Conservation (phyloP, 2,888 invertebrate species). For the Spodoptera littoralis region DNA sequence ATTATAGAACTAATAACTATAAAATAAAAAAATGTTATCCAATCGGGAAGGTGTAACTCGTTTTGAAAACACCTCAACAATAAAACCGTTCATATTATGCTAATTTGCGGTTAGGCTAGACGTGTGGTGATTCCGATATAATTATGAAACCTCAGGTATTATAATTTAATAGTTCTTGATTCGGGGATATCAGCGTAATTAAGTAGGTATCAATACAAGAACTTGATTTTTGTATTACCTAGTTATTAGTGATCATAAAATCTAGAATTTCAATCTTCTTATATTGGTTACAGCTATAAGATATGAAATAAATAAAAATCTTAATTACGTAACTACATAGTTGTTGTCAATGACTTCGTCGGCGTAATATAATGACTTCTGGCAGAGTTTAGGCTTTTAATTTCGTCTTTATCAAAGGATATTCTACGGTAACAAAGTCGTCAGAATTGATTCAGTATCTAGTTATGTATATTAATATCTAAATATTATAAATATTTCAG, state of each 20-base stretch:
- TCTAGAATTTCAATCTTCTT: background rate
- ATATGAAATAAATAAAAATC: too few species aligned
- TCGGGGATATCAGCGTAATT: slow-evolving; percentile 1
- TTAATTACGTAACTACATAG: too few species aligned
- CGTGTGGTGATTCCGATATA: slow-evolving; percentile 1
- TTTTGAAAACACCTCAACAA: background rate
- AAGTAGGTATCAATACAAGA: slow-evolving; percentile 2
- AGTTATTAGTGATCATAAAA: background rate
- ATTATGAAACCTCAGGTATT: slow-evolving; percentile 5
- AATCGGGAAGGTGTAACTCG: background rate
- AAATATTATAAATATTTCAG: too few species aligned
- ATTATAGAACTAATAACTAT: too few species aligned
- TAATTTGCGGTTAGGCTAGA: slow-evolving; percentile 20
- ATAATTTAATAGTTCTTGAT: slow-evolving; percentile 12
- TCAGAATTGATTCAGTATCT: too few species aligned
- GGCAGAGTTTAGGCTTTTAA: too few species aligned
- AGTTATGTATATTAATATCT: too few species aligned
- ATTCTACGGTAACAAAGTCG: too few species aligned
- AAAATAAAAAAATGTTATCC: slow-evolving; percentile 1
- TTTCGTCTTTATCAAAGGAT: too few species aligned
- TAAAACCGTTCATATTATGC: background rate
- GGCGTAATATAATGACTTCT: too few species aligned
- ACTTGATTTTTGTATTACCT: background rate
- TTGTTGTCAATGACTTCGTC: too few species aligned
- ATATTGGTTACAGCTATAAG: background rate